A percentile compares a stretch with the other conserved stretches of the same genome.
Conservation (phyloP, 2,888 invertebrate genomes). For the Nymphalis polychloros region DNA sequence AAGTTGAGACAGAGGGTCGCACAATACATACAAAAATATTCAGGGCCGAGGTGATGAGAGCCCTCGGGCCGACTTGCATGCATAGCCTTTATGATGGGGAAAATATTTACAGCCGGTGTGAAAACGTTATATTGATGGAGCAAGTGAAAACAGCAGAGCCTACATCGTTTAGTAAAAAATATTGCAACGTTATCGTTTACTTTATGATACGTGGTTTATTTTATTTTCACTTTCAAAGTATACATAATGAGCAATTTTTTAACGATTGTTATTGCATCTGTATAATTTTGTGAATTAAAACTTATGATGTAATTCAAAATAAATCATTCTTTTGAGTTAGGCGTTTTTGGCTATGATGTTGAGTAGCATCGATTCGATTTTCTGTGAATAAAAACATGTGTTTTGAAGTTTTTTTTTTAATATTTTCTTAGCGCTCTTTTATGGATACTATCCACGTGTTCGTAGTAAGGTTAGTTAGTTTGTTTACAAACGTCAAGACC, state of each 20-base stretch:
- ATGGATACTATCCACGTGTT: conserved; percentile 4
- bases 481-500: conserved; percentile 72
- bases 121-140: conserved; percentile 69
- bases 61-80: conserved; percentile 70
- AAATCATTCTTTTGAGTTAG: not conserved
- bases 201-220: conserved; percentile 25
- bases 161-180: conserved; percentile 19
- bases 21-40: conserved; percentile 75
- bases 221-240: conserved; percentile 10
- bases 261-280: not conserved
- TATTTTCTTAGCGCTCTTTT: not conserved
- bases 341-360: not conserved
- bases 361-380: not conserved
- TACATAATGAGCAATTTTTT: not conserved
- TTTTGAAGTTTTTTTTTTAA: not conserved
- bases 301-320: not conserved
- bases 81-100: conserved; percentile 73
- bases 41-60: conserved; percentile 77
- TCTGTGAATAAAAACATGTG: not conserved
- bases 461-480: conserved; percentile 34
- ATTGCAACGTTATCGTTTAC: conserved; percentile 24
- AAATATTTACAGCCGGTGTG: conserved; percentile 73
- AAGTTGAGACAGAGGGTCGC: conserved; percentile 78
- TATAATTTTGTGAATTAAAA: not conserved
- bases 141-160: conserved; percentile 53